phyloP scores from a whole-genome alignment of 2,888 invertebrate genomes.

The Schizotus pectinicornis region DNA sequence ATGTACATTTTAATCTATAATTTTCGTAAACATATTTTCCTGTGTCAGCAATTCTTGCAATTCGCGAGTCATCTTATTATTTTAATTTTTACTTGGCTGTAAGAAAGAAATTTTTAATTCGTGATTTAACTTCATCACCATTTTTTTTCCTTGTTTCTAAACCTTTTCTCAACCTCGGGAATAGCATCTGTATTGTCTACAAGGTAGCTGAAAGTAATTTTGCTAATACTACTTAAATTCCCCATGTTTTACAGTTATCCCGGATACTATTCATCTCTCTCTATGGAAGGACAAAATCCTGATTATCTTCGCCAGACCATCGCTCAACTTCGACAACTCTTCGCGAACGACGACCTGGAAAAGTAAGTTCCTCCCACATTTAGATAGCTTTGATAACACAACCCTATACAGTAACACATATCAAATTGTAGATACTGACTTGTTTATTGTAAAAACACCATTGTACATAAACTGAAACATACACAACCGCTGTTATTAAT shows the following conservation, averaged over 20 bases:
- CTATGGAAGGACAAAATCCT: slow-evolving; percentile 70
- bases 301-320: slow-evolving; percentile 80
- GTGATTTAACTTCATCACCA: too few species aligned
- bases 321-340: slow-evolving; percentile 75
- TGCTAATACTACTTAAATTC: not conserved
- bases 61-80: too few species aligned
- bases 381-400: slow-evolving; percentile 9
- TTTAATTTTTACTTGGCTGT: too few species aligned
- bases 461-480: not conserved
- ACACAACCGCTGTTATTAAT: not conserved
- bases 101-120: too few species aligned
- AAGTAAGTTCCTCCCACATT: slow-evolving; percentile 65
- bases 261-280: slow-evolving; percentile 50
- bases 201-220: too few species aligned
- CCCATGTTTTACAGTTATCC: slow-evolving; percentile 49
- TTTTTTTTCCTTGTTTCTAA: too few species aligned
- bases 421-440: not conserved
- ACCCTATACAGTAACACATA: not conserved
- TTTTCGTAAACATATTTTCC: too few species aligned
- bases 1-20: too few species aligned
- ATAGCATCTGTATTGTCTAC: too few species aligned
- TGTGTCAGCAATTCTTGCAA: too few species aligned
- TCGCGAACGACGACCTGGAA: slow-evolving; percentile 80
- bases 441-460: not conserved
- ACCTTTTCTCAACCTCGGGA: too few species aligned